Percentiles rank a stretch among this genome's conserved stretches.
These are phyloP conservation scores for Epinotia ramella DNA, from an alignment of 2,888 invertebrate species.

Conservation along the genomic window DNA sequence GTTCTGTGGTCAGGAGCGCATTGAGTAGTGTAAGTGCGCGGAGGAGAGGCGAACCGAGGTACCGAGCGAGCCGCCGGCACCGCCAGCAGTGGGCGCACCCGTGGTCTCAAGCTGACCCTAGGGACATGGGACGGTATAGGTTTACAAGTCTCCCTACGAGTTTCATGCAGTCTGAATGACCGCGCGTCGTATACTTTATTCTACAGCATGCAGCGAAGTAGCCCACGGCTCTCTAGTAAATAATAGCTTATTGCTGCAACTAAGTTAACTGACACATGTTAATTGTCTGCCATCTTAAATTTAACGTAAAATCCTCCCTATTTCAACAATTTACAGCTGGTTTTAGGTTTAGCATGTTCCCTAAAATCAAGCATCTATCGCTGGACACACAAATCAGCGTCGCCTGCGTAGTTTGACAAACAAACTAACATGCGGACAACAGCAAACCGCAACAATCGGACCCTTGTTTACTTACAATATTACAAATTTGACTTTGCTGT, in stretches of 20 bases:
- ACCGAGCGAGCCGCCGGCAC: too few species aligned
- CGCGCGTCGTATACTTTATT: too few species aligned
- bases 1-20: too few species aligned
- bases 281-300: background rate
- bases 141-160: too few species aligned
- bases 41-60: too few species aligned
- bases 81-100: too few species aligned
- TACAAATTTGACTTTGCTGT: constrained; percentile 27
- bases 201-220: too few species aligned
- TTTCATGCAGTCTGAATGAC: too few species aligned
- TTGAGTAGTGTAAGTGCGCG: too few species aligned
- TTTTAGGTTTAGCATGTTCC: background rate
- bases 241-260: background rate
- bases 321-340: background rate
- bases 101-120: too few species aligned
- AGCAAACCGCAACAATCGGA: constrained; percentile 39
- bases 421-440: constrained; percentile 42
- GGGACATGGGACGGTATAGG: too few species aligned
- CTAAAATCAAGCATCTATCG: constrained; percentile 35
- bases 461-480: constrained; percentile 41
- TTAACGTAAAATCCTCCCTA: background rate
- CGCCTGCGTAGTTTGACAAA: constrained; percentile 40
- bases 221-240: too few species aligned
- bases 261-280: constrained; percentile 9
- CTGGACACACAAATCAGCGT: constrained; percentile 41